A percentile compares a stretch with the other conserved stretches of the same genome.
Conservation (phyloP, 2,888 invertebrate species). For the Agriopis aurantiaria region DNA sequence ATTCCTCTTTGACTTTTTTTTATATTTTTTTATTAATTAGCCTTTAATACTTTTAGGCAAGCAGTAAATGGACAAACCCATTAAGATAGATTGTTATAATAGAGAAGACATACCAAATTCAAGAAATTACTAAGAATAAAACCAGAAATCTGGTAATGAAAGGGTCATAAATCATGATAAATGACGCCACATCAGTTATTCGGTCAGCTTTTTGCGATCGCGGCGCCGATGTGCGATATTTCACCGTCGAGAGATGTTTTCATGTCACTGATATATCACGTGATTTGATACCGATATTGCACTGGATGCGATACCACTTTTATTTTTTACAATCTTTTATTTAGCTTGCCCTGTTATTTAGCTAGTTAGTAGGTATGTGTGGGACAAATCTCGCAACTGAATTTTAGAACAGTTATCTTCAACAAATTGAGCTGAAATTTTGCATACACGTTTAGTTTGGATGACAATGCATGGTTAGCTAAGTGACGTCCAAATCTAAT, state of each 20-base stretch:
- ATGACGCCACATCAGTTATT: conserved; percentile 15
- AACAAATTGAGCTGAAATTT: too few species aligned
- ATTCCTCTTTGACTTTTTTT: too few species aligned
- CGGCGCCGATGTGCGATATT: conserved; percentile 15
- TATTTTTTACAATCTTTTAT: not conserved
- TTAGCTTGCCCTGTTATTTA: not conserved
- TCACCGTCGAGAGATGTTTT: conserved; percentile 14
- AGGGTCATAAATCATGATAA: conserved; percentile 21
- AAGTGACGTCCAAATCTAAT: too few species aligned
- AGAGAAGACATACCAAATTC: not conserved
- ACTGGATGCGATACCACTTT: not conserved
- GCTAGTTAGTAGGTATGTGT: too few species aligned
- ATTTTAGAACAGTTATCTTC: too few species aligned
- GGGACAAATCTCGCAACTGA: too few species aligned
- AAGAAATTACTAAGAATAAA: not conserved
- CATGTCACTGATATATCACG: conserved; percentile 21
- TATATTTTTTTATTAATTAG: too few species aligned
- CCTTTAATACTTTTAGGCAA: too few species aligned
- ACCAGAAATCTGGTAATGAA: conserved; percentile 4
- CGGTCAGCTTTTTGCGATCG: conserved; percentile 22
- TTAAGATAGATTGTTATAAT: not conserved
- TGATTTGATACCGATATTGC: conserved; percentile 10
- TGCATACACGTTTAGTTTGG: too few species aligned
- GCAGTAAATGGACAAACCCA: not conserved
- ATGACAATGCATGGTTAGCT: too few species aligned